phyloP scores from a whole-genome alignment of 2,888 invertebrate species.

The Cristatella mucedo region DNA sequence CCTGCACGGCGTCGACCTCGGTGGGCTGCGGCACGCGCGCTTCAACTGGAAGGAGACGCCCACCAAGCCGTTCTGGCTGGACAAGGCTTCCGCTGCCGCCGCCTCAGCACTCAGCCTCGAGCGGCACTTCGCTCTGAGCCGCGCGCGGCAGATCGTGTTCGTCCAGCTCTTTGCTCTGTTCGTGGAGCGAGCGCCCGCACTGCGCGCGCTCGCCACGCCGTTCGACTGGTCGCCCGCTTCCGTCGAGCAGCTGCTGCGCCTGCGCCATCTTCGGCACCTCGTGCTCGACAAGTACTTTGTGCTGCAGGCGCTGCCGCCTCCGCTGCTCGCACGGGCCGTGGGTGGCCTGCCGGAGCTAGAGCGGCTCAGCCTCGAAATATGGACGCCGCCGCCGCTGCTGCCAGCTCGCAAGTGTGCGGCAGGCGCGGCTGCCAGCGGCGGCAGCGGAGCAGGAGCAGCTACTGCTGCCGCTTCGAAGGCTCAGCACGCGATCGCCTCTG shows the following conservation, averaged over 20 bases:
- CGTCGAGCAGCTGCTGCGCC: slow-evolving; percentile 21
- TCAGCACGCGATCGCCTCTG: slow-evolving; percentile 21
- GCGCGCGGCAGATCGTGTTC: slow-evolving; percentile 25
- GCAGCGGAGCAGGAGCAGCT: slow-evolving; percentile 24
- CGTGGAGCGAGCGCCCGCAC: slow-evolving; percentile 21
- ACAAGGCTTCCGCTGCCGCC: slow-evolving; percentile 16
- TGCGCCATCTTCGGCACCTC: slow-evolving; percentile 22
- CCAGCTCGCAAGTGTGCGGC: too few relatives aligned
- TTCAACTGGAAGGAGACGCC: slow-evolving; percentile 36
- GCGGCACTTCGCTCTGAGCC: slow-evolving; percentile 21
- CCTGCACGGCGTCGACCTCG: slow-evolving; percentile 17
- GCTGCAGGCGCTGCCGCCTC: slow-evolving; percentile 24
- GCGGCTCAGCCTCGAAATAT: slow-evolving; percentile 28
- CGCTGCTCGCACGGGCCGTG: slow-evolving; percentile 20
- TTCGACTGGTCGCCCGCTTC: slow-evolving; percentile 34
- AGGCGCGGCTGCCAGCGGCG: too few relatives aligned
- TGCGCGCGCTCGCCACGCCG: slow-evolving; percentile 27
- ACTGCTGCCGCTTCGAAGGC: too few relatives aligned
- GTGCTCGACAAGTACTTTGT: slow-evolving; percentile 30
- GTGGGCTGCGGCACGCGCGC: slow-evolving; percentile 22
- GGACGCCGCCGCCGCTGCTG: too few relatives aligned
- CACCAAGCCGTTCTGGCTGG: slow-evolving; percentile 24
- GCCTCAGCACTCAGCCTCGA: slow-evolving; percentile 22
- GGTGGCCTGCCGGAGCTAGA: slow-evolving; percentile 18
- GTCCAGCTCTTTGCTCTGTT: slow-evolving; percentile 28